These are phyloP conservation scores for Apamea monoglypha DNA, from an alignment of 2,888 invertebrate species.

Conservation along the genomic window DNA sequence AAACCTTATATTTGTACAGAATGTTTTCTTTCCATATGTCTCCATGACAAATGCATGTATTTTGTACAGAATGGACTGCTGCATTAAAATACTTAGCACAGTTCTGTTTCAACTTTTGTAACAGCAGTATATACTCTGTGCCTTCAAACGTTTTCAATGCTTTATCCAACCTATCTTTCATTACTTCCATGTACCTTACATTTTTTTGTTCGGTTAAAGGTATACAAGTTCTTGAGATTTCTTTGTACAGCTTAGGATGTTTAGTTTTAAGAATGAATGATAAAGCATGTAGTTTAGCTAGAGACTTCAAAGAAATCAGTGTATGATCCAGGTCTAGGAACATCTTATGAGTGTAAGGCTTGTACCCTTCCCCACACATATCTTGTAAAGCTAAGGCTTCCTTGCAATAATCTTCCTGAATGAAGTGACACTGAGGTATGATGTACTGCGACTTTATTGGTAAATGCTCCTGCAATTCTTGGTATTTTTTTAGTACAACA, in stretches of 20 bases:
- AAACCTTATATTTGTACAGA: slow-evolving; percentile 83
- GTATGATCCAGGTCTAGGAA: slow-evolving; percentile 82
- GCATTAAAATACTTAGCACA: slow-evolving; percentile 74
- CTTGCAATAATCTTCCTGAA: slow-evolving; percentile 78
- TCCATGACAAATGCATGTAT: slow-evolving; percentile 83
- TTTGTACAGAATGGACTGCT: slow-evolving; percentile 68
- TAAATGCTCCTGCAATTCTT: slow-evolving; percentile 70
- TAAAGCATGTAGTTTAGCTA: slow-evolving; percentile 83
- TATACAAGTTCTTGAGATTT: slow-evolving; percentile 75
- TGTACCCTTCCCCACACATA: slow-evolving; percentile 78
- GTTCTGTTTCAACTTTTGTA: slow-evolving; percentile 73
- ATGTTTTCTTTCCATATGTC: slow-evolving; percentile 89
- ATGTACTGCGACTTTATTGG: slow-evolving; percentile 62
- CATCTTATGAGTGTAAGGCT: slow-evolving; percentile 73
- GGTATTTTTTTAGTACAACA: slow-evolving; percentile 74
- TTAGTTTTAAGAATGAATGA: slow-evolving; percentile 79
- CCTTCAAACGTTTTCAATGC: slow-evolving; percentile 76
- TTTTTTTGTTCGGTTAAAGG: slow-evolving; percentile 78
- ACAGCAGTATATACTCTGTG: slow-evolving; percentile 74
- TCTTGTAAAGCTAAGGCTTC: slow-evolving; percentile 83
- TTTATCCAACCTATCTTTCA: slow-evolving; percentile 81
- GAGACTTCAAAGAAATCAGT: slow-evolving; percentile 74
- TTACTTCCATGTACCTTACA: slow-evolving; percentile 80
- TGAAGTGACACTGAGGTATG: slow-evolving; percentile 80
- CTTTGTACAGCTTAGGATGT: slow-evolving; percentile 70